phyloP scores from a whole-genome alignment of 2,888 invertebrate genomes.

The Spilosoma lubricipeda region DNA sequence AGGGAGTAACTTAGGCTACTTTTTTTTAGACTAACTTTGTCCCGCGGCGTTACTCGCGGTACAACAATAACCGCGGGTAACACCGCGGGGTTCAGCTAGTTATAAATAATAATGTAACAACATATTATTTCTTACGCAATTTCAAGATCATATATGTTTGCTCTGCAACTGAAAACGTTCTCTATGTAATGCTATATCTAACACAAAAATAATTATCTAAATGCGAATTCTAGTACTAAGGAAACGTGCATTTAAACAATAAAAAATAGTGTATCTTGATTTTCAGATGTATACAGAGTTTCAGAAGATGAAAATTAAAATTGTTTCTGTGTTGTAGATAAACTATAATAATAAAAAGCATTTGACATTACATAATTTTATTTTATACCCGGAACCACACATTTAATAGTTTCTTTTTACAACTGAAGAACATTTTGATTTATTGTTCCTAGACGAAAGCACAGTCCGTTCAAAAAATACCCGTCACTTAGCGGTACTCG shows the following conservation, averaged over 20 bases:
- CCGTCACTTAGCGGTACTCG: not conserved
- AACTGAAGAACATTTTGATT: conserved; percentile 7
- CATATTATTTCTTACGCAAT: too few species aligned
- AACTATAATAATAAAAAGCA: not conserved
- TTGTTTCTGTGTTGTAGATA: not conserved
- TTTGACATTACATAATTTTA: conserved; percentile 1
- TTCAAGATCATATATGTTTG: not conserved
- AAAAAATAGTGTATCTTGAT: not conserved
- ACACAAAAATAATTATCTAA: not conserved
- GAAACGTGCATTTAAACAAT: not conserved
- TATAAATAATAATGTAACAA: too few species aligned
- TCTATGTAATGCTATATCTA: not conserved
- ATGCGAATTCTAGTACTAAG: not conserved
- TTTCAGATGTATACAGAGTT: not conserved
- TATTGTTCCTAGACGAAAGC: conserved; percentile 14
- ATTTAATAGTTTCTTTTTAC: not conserved
- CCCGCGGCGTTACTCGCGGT: too few species aligned
- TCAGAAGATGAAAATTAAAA: not conserved
- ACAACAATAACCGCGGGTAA: too few species aligned
- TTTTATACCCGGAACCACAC: conserved; percentile 1
- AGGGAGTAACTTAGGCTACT: too few species aligned
- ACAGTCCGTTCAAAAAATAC: not conserved
- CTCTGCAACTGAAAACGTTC: not conserved
- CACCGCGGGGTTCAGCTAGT: too few species aligned
- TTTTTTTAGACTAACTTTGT: too few species aligned